Base-by-base conservation (phyloP, 2,888 invertebrate species). In the Fabriciana adippe region DNA sequence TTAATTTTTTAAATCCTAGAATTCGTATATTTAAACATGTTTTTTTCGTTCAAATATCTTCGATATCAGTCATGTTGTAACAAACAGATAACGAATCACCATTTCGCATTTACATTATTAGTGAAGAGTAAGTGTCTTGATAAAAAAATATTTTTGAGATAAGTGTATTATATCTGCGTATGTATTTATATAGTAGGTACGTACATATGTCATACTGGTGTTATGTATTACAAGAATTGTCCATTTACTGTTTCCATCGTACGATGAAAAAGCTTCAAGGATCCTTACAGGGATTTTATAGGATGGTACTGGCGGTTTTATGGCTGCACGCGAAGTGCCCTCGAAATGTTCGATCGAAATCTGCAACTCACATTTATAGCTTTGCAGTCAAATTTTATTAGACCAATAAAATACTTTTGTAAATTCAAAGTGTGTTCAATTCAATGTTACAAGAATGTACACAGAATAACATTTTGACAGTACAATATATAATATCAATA, bases 301-400 rank as follows among this genome's bases (percentile, higher is more conserved):
- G 82, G 79, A 79, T 81, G 81, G 81, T 80, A 79, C 82, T 82
- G 86, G 82, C 82, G 81, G 80, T 83, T 91, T 90, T 90, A 90
- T 83, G 81, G 79, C 83, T 81, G 80, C 78, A 79, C 78, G 64
- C 80, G 78, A 81, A 84, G 82, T 81, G 80, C 78, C 78, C 83
- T 84, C 78, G 76, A 82, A 82, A 84, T 78, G 79, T 83, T 81
- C 85, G 77, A 79, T 75, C 76, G 74, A 76, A 79, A 79, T 77
- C 74, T 71, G 77, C 74, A 74, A 74, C 81, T 82, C 45, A 55
- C 21, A 63, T 47, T 66, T 59, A 54, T 64, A 60, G 55, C 56
- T 55, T 63, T 63, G 50, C 59, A 57, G 57, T 54, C 54, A 41
- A 66, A 66, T 61, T 60, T 66, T 66, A 66, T 66, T 50, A 50